Evolutionary conservation across 2,888 invertebrate species (phyloP).

Genomic region (Ectropis crepuscularia): DNA sequence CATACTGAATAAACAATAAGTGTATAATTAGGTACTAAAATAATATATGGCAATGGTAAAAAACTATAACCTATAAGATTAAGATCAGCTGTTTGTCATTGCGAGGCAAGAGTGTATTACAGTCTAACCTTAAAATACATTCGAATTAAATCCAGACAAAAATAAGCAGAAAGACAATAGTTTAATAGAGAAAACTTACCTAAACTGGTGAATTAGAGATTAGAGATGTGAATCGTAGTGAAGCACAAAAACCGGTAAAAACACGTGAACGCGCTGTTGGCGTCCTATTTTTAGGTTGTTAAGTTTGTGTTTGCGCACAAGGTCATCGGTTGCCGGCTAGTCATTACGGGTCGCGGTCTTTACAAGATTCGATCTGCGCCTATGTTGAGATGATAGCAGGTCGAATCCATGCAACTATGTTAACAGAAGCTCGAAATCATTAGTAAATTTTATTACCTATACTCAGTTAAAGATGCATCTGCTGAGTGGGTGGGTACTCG

Average conservation of each 20-base stretch:
- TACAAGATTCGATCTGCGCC: conserved; percentile 14
- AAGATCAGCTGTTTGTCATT: not conserved
- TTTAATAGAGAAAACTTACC: conserved; percentile 45
- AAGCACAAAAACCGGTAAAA: conserved; percentile 33
- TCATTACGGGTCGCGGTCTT: conserved; percentile 27
- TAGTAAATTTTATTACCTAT: too few species aligned
- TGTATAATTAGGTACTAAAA: too few species aligned
- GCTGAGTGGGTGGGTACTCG: too few species aligned
- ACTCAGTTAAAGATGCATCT: too few species aligned
- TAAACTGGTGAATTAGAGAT: conserved; percentile 31
- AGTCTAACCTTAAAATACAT: conserved; percentile 1
- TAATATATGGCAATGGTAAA: too few species aligned
- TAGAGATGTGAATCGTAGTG: conserved; percentile 26
- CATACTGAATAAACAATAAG: too few species aligned
- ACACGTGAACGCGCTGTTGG: conserved; percentile 39
- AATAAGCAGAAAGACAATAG: not conserved
- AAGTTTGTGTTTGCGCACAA: conserved; percentile 48
- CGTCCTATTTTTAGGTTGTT: conserved; percentile 57
- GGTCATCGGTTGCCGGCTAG: conserved; percentile 39
- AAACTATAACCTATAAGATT: too few species aligned
- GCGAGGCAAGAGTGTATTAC: not conserved
- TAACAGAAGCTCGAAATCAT: too few species aligned
- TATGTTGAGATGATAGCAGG: conserved; percentile 1
- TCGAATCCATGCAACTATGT: conserved; percentile 1
- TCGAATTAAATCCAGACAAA: not conserved